Evolutionary conservation across 2,797 vertebrate species (phyloP).

Genomic region (Ibycter americanus): DNA sequence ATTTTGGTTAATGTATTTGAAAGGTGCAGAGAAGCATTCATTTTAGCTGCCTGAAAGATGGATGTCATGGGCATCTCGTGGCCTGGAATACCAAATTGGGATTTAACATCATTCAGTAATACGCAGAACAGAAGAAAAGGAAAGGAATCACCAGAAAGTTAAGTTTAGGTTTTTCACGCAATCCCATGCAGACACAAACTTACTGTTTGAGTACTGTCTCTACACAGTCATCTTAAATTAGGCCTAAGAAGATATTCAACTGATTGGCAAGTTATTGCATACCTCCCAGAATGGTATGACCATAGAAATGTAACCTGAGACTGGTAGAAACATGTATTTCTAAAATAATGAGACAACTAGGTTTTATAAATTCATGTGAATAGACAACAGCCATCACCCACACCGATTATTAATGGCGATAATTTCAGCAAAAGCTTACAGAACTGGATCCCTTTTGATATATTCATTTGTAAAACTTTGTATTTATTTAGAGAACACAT

Average conservation of each 20-base stretch:
- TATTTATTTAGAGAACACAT: not conserved
- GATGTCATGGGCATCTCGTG: not conserved
- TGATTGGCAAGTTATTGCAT: not conserved
- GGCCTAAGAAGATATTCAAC: not conserved
- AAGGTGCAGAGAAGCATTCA: not conserved
- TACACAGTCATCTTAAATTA: not conserved
- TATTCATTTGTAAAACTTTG: not conserved
- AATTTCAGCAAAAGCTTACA: not conserved
- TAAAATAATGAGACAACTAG: not conserved
- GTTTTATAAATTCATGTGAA: not conserved
- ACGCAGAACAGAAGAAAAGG: not conserved
- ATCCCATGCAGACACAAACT: not conserved
- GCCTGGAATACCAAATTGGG: not conserved
- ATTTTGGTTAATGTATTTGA: not conserved
- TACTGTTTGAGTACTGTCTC: not conserved
- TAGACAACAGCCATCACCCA: not conserved
- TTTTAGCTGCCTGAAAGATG: not conserved
- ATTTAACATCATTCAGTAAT: not conserved
- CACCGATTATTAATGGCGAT: not conserved
- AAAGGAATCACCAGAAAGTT: not conserved
- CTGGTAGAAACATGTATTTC: not conserved
- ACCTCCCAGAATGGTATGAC: not conserved
- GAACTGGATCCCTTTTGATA: not conserved
- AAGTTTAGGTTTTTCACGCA: not conserved
- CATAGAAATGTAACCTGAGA: not conserved